Evolutionary conservation across 2,113 vertebrate genomes (phyloP), one percentile per base, ranked within the genome.

Genomic region (Mola mola): DNA sequence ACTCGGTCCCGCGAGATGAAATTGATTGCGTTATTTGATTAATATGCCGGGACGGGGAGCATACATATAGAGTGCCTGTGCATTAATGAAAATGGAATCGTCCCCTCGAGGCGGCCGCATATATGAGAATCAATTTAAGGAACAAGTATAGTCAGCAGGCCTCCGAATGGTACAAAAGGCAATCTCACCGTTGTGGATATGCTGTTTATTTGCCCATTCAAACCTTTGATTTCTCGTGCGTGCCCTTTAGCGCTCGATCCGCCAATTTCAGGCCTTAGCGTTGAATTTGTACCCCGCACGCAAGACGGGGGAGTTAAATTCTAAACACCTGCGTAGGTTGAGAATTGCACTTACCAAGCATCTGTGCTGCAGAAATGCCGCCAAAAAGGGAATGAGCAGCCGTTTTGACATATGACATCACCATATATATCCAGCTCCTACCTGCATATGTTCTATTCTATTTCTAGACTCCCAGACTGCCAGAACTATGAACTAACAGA

Each of bases 81-180:
- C 64, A 58, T 81, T 50, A 83, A 81, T 86, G 82, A 83, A 83
- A 82, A 82, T 84, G 74, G 68, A 88, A 88, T 88, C 53, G 51
- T 36, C 68, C 87, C 79, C 74, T 59, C 13, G 72, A 85, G 88
- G 87, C 85, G 53, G 57, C 65, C 26, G 67, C 48, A 38, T 81
- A 69, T 81, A 69, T 73, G 81, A 87, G 79, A 86, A 90, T 89
- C 87, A 89, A 90, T 91, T 86, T 87, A 76, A 78, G 75, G 81
- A 88, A 87, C 21, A 70, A 61, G 79, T 49, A 2, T 66, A 89
- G 84, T 89, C 85, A 89, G 86, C 86, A 87, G 83, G 83, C 73
- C 73, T 67, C 67, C 26, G 74, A 62, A 67, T 87, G 80, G 76
- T 86, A 88, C 86, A 88, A 87, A 87, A 82, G 85, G 66, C 78